phyloP scores from a whole-genome alignment of 2,888 invertebrate genomes.

The Sthenelais limicola region DNA sequence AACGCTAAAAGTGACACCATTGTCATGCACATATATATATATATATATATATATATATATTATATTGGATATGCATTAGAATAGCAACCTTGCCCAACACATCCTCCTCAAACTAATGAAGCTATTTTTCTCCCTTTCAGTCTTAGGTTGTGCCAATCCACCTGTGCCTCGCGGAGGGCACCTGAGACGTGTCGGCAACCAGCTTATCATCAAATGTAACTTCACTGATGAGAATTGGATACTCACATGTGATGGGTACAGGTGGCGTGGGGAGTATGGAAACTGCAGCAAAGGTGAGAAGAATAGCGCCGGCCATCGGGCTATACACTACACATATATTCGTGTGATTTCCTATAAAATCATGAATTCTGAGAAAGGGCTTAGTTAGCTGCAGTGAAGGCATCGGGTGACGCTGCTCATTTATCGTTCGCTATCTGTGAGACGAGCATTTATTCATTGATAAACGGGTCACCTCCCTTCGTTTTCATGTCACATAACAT shows the following conservation, averaged over 20 bases:
- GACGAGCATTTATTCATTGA: too few relatives aligned
- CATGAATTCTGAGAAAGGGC: neutral
- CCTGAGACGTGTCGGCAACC: conserved; percentile 23
- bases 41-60: too few relatives aligned
- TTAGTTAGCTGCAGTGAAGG: neutral
- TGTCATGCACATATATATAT: neutral
- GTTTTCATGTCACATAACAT: too few relatives aligned
- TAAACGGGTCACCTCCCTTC: too few relatives aligned
- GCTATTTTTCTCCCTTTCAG: conserved; percentile 13
- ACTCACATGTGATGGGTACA: conserved; percentile 25
- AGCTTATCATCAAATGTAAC: conserved; percentile 34
- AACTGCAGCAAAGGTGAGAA: conserved; percentile 39
- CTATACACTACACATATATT: too few relatives aligned
- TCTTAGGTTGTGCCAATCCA: conserved; percentile 36
- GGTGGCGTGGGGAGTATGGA: conserved; percentile 20
- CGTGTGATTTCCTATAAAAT: neutral
- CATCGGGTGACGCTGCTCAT: neutral
- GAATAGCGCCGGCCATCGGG: too few relatives aligned
- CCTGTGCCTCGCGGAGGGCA: conserved; percentile 25
- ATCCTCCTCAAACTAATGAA: too few relatives aligned
- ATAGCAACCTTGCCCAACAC: too few relatives aligned
- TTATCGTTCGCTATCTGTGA: neutral
- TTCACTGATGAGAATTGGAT: conserved; percentile 38
- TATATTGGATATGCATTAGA: too few relatives aligned
- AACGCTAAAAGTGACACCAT: too few relatives aligned